Percentiles rank a stretch among this genome's conserved stretches.
phyloP scores from a whole-genome alignment of 2,797 vertebrate genomes.

The Paguma larvata region DNA sequence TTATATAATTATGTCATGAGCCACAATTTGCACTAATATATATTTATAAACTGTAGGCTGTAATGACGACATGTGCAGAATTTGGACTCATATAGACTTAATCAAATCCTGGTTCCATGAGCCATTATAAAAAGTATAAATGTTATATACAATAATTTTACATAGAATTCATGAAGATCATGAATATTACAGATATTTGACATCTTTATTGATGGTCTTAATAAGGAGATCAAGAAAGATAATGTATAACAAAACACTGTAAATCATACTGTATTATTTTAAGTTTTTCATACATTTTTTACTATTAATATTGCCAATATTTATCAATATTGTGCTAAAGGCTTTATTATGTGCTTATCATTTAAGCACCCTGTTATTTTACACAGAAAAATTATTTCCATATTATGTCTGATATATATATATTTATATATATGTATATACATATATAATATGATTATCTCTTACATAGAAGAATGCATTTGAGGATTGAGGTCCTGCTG shows the following conservation, averaged over 20 bases:
- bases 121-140: neutral
- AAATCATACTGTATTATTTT: neutral
- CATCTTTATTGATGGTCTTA: neutral
- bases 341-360: neutral
- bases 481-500: accelerated
- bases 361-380: neutral
- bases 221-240: neutral
- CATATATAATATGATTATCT: neutral
- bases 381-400: neutral
- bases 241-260: neutral
- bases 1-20: neutral
- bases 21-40: neutral
- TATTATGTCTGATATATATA: neutral
- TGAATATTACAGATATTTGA: neutral
- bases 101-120: neutral
- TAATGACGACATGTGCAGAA: neutral
- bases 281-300: neutral
- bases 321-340: neutral
- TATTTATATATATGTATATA: neutral
- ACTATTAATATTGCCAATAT: neutral
- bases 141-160: neutral
- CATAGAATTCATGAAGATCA: neutral
- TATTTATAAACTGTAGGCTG: neutral
- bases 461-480: neutral
- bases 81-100: neutral